A percentile compares a stretch with the other conserved stretches of the same genome.
These are phyloP conservation scores for Zaprionus lineosus DNA, from an alignment of 2,888 invertebrate species.

Conservation along the genomic window DNA sequence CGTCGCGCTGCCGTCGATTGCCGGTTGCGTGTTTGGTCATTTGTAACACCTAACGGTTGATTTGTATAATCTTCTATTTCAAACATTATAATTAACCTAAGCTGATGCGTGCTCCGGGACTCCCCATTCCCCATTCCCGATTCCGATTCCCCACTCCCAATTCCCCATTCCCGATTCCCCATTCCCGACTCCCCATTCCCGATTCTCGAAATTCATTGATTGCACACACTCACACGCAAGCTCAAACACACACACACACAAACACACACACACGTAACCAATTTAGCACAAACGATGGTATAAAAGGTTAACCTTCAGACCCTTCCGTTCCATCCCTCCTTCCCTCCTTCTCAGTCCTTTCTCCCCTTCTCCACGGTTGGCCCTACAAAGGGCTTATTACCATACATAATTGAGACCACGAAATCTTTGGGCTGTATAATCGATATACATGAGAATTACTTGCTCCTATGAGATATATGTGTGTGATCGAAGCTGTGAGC, in stretches of 20 bases:
- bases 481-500: too few relatives aligned
- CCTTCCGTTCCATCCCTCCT: neutral
- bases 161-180: too few relatives aligned
- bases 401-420: slow-evolving; percentile 24
- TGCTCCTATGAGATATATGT: too few relatives aligned
- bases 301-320: neutral
- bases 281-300: slow-evolving; percentile 28
- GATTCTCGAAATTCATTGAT: slow-evolving; percentile 36
- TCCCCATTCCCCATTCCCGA: too few relatives aligned
- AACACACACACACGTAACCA: too few relatives aligned
- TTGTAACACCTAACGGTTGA: slow-evolving; percentile 76
- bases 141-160: too few relatives aligned
- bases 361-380: too few relatives aligned
- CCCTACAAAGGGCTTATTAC: slow-evolving; percentile 6
- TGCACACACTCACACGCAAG: slow-evolving; percentile 2
- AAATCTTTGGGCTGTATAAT: neutral
- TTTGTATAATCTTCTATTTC: slow-evolving; percentile 64
- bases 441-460: neutral
- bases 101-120: slow-evolving; percentile 29
- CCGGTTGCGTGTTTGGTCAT: slow-evolving; percentile 65
- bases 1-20: neutral
- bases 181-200: too few relatives aligned
- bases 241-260: too few relatives aligned
- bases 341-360: too few relatives aligned
- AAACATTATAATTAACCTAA: slow-evolving; percentile 68